These are phyloP conservation scores for Drusus annulatus DNA, from an alignment of 1,140 invertebrate genomes.

Conservation along the genomic window DNA sequence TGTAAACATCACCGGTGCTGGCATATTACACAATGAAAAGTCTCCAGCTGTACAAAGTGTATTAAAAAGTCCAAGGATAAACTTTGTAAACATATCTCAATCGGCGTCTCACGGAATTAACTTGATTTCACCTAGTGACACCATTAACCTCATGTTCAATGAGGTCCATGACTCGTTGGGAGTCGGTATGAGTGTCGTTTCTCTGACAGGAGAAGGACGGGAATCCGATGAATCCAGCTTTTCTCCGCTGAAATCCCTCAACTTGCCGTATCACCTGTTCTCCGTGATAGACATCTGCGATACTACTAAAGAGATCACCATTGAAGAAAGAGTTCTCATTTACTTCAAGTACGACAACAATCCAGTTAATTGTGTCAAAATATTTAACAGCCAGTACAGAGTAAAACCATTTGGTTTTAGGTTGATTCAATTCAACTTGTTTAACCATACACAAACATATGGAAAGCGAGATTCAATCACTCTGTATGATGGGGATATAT, in stretches of 20 bases:
- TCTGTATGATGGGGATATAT: conserved; percentile 94
- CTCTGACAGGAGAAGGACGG: conserved; percentile 93
- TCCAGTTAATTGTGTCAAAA: conserved; percentile 97
- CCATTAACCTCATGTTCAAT: conserved; percentile 79
- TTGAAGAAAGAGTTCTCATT: conserved; percentile 92
- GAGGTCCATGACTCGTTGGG: conserved; percentile 89
- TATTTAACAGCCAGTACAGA: conserved; percentile 89
- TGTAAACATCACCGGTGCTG: conserved; percentile 94
- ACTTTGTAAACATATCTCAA: conserved; percentile 86
- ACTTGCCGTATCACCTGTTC: conserved; percentile 95
- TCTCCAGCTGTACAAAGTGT: conserved; percentile 93
- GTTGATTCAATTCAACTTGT: conserved; percentile 94
- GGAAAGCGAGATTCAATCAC: conserved; percentile 88
- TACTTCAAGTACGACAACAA: conserved; percentile 99
- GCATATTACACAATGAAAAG: conserved; percentile 96
- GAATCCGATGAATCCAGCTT: conserved; percentile 91
- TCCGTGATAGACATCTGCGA: conserved; percentile 97
- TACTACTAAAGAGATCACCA: conserved; percentile 89
- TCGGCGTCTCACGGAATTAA: conserved; percentile 95
- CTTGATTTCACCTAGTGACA: conserved; percentile 89
- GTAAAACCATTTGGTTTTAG: conserved; percentile 92
- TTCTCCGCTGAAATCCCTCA: conserved; percentile 85
- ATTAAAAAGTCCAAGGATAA: conserved; percentile 86
- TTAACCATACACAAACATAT: conserved; percentile 88
- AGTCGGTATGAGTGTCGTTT: conserved; percentile 89